phyloP scores from a whole-genome alignment of 2,888 invertebrate genomes.

The Rhagium mordax region DNA sequence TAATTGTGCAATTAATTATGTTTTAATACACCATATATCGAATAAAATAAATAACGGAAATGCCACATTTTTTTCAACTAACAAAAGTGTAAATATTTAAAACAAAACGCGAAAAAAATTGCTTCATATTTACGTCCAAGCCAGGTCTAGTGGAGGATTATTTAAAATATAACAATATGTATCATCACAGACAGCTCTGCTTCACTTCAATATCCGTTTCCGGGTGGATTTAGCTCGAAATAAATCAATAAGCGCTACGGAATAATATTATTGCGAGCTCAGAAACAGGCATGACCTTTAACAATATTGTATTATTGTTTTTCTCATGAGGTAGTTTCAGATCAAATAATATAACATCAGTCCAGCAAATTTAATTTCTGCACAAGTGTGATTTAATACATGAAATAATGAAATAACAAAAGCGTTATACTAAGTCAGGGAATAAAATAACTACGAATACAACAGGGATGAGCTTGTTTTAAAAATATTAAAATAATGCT shows the following conservation, averaged over 20 bases:
- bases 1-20: no score
- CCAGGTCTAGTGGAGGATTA: not conserved
- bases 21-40: no score
- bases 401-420: not conserved
- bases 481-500: no score
- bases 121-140: no score
- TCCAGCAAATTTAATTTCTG: not conserved
- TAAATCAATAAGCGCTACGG: slow-evolving; percentile 14
- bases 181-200: not conserved
- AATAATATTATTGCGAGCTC: slow-evolving; percentile 1
- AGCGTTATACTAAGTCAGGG: no score
- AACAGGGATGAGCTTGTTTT: no score
- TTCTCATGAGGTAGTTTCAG: not conserved
- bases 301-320: not conserved
- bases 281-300: not conserved
- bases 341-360: not conserved
- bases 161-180: not conserved
- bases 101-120: no score
- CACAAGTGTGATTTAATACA: not conserved
- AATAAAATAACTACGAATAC: no score
- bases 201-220: slow-evolving; percentile 36
- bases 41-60: no score
- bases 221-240: slow-evolving; percentile 52
- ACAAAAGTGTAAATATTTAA: no score
- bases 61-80: no score